Percentiles rank a stretch among this genome's conserved stretches.
These are phyloP conservation scores for Eciton burchellii DNA, from an alignment of 1,140 invertebrate genomes.

Conservation along the genomic window DNA sequence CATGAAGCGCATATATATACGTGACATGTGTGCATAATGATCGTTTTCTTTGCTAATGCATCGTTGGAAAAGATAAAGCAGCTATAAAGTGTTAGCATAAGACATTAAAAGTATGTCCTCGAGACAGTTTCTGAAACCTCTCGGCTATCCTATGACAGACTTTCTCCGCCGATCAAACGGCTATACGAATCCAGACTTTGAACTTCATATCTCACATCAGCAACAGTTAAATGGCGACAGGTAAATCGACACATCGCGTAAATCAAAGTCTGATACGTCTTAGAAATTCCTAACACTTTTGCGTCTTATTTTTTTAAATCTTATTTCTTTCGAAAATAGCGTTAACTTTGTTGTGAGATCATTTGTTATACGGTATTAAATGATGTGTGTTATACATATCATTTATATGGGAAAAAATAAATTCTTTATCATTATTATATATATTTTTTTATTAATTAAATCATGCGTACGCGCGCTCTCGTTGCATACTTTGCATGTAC, in stretches of 20 bases:
- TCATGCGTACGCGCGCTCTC: no score
- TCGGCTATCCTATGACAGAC: conserved; percentile 42
- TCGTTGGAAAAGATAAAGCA: background rate
- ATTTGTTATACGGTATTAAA: no score
- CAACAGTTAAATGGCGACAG: conserved; percentile 42
- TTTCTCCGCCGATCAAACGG: conserved; percentile 51
- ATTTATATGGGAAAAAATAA: no score
- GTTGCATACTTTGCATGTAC: no score
- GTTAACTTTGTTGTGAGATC: background rate
- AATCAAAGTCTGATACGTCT: background rate
- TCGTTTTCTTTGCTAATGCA: background rate
- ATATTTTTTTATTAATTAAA: no score
- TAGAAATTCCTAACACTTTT: background rate
- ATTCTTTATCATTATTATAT: no score
- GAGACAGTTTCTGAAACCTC: conserved; percentile 51
- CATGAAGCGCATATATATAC: background rate
- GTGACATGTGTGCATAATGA: background rate
- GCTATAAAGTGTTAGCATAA: conserved; percentile 22
- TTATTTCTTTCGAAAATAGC: background rate
- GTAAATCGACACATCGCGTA: conserved; percentile 25
- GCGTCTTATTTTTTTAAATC: background rate
- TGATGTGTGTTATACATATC: no score
- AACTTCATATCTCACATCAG: conserved; percentile 32
- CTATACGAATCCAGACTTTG: conserved; percentile 33
- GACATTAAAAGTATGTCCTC: conserved; percentile 70